Evolutionary conservation across 23 tunicate genomes (phyloP), one percentile per base, ranked within the genome.

Genomic region (Ascidia mentula): DNA sequence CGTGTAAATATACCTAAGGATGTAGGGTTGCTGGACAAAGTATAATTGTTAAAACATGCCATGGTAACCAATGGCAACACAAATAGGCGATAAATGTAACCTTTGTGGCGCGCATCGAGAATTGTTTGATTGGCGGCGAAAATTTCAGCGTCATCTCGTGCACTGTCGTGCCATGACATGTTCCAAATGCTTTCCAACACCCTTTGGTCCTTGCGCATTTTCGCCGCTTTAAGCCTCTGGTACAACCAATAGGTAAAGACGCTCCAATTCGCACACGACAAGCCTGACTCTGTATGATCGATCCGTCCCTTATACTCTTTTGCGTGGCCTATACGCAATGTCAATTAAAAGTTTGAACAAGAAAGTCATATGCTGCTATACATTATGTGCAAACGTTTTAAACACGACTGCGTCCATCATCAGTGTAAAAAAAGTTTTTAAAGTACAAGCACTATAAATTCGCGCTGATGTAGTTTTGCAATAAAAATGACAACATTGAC

Each of bases 261-360:
- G 7, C 45, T 69, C 86, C 86, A 82, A 20, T 73, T 36, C 4
- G 86, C 18, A 37, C 86, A 82, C 0, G 42, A 31, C 79, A 45
- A 5, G 34, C 86, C 86, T 0, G 79, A 45, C 30, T 73, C 72
- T 35, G 86, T 82, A 24, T 18, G 31, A 30, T 53, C 34, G 2
- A 82, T 32, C 1, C 17, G 18, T 45, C 86, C 86, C 20, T 34
- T 31, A 33, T 82, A 82, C 26, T n/a, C 17, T 1, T 34, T 32
- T 26, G 86, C 45, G 13, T 79, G 6, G 18, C 83, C 83, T 79
- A 45, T 32, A 42, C n/a, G n/a, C n/a, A n/a, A n/a, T n/a, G n/a
- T n/a, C n/a, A n/a, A n/a, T n/a, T n/a, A n/a, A n/a, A n/a, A n/a
- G n/a, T n/a, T n/a, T n/a, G n/a, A n/a, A n/a, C n/a, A n/a, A n/a